phyloP scores from a whole-genome alignment of 2,797 vertebrate species.

The Borostomias antarcticus region DNA sequence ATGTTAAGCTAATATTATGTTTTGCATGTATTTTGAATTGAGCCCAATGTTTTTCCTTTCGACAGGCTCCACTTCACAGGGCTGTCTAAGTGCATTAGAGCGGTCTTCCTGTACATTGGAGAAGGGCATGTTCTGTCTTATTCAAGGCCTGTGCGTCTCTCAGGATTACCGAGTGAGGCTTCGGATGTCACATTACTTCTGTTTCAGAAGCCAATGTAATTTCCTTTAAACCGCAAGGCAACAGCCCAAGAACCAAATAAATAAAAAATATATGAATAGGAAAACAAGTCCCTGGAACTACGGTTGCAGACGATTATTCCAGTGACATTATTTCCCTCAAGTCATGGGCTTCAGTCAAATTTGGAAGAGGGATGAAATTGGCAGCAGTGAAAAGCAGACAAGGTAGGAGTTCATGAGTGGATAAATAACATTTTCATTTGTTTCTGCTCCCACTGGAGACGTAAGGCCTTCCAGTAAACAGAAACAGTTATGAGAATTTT shows the following conservation, averaged over 20 bases:
- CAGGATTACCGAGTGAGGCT: constrained; percentile 84
- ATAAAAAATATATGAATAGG: constrained; percentile 58
- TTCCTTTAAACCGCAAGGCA: constrained; percentile 87
- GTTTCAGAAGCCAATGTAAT: constrained; percentile 86
- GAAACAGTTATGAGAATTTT: constrained; percentile 98
- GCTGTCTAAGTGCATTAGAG: constrained; percentile 49
- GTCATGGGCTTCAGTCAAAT: constrained; percentile 98
- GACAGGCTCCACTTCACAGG: constrained; percentile 34
- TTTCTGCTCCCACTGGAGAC: constrained; percentile 95
- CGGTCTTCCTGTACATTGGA: constrained; percentile 28
- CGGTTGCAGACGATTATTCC: constrained; percentile 95
- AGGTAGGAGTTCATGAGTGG: constrained; percentile 99
- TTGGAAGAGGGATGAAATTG: constrained; percentile 98
- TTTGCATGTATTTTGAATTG: constrained; percentile 29
- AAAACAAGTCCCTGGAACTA: constrained; percentile 85
- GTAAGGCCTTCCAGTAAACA: constrained; percentile 96
- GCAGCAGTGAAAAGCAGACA: constrained; percentile 93
- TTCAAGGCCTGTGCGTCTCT: constrained; percentile 76
- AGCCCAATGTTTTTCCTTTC: constrained; percentile 26
- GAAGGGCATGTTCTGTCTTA: constrained; percentile 66
- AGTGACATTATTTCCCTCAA: constrained; percentile 99
- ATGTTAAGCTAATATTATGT: constrained; percentile 37
- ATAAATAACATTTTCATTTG: constrained; percentile 99
- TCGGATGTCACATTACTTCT: constrained; percentile 84
- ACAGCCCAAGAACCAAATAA: constrained; percentile 76